Percentiles rank a stretch among this genome's conserved stretches.
Evolutionary conservation across 2,113 vertebrate genomes (phyloP).

Genomic region (Hepsetus odoe): DNA sequence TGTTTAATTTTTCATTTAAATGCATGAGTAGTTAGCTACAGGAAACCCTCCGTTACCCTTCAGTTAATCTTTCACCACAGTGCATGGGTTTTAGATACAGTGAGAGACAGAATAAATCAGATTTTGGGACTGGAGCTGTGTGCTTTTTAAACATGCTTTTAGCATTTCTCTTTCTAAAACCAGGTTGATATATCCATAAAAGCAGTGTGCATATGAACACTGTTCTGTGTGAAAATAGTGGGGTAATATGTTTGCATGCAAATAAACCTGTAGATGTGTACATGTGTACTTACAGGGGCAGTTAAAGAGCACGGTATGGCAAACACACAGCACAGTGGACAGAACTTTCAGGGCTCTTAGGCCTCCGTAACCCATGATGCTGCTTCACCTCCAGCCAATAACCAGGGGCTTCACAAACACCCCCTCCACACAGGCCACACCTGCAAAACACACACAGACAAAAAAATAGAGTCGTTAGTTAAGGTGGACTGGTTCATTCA

Average conservation of each 20-base stretch:
- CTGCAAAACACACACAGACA: slow-evolving; percentile 56
- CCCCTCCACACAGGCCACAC: slow-evolving; percentile 59
- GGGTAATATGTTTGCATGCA: not conserved
- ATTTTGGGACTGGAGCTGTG: too few species aligned
- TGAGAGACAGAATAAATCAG: too few species aligned
- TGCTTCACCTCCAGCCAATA: slow-evolving; percentile 66
- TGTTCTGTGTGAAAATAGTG: not conserved
- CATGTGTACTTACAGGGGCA: slow-evolving; percentile 72
- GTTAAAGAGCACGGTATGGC: slow-evolving; percentile 72
- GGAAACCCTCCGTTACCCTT: too few species aligned
- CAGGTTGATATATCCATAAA: not conserved
- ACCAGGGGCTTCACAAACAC: slow-evolving; percentile 57
- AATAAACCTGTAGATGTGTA: not conserved
- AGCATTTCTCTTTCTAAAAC: not conserved
- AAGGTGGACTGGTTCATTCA: too few species aligned
- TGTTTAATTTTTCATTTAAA: too few species aligned
- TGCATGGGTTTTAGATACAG: too few species aligned
- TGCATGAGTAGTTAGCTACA: too few species aligned
- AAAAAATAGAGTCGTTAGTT: not conserved
- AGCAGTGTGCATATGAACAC: not conserved
- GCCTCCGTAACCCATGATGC: slow-evolving; percentile 75
- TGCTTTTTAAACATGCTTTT: too few species aligned
- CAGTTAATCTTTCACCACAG: too few species aligned
- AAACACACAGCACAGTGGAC: slow-evolving; percentile 77
- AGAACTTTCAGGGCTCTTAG: slow-evolving; percentile 71